These are phyloP conservation scores for Scaptomyza caliginosa DNA, from an alignment of 2,888 invertebrate species.

Conservation along the genomic window DNA sequence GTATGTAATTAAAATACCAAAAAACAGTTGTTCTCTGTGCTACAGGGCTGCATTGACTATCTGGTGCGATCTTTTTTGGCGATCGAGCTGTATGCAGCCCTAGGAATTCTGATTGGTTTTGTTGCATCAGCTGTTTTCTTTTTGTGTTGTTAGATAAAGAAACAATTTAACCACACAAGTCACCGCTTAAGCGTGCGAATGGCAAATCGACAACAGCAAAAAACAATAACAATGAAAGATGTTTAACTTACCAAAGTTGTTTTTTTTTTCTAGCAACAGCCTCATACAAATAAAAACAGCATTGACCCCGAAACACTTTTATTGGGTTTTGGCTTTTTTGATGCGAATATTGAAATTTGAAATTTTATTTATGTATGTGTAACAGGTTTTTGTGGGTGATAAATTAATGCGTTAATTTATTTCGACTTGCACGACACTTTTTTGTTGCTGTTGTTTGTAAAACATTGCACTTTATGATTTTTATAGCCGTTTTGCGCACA, in stretches of 20 bases:
- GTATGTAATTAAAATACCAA: neutral
- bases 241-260: slow-evolving; percentile 38
- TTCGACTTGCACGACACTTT: slow-evolving; percentile 39
- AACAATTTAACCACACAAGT: neutral
- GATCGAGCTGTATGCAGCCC: neutral
- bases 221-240: slow-evolving; percentile 32
- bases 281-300: slow-evolving; percentile 26
- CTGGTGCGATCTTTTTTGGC: neutral
- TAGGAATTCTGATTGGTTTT: neutral
- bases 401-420: slow-evolving; percentile 42
- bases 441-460: slow-evolving; percentile 20
- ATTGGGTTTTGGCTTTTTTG: slow-evolving; percentile 20
- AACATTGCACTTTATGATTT: slow-evolving; percentile 32
- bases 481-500: slow-evolving; percentile 5
- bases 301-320: slow-evolving; percentile 62
- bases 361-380: slow-evolving; percentile 5
- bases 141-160: slow-evolving; percentile 1
- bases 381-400: slow-evolving; percentile 39
- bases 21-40: neutral
- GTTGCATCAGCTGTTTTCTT: neutral
- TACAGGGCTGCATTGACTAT: neutral
- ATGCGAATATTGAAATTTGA: slow-evolving; percentile 25
- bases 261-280: slow-evolving; percentile 19
- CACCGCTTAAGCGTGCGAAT: slow-evolving; percentile 15
- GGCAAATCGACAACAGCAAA: slow-evolving; percentile 17